Evolutionary conservation across 2,888 invertebrate species (phyloP).

Genomic region (Nipponacmea schrenckii): DNA sequence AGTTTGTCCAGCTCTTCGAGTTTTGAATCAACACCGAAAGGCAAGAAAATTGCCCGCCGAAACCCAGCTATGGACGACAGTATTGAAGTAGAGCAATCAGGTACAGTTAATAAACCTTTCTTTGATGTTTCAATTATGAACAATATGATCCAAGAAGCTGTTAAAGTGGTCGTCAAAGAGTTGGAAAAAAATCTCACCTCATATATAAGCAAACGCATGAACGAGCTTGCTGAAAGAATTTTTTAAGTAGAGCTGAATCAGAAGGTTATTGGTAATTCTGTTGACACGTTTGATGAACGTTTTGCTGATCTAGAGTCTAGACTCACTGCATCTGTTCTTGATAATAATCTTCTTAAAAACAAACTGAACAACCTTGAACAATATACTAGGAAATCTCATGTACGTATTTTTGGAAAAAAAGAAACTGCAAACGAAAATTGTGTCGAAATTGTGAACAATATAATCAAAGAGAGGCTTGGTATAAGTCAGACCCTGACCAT

Average conservation of each 20-base stretch:
- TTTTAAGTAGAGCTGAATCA: not conserved
- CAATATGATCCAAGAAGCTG: not conserved
- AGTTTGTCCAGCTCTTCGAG: not conserved
- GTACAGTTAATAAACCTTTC: not conserved
- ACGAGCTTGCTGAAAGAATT: not conserved
- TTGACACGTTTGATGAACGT: not conserved
- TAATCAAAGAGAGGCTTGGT: not conserved
- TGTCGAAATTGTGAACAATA: not conserved
- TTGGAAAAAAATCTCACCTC: not conserved
- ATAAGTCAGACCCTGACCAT: not conserved
- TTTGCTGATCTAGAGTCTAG: not conserved
- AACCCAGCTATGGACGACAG: not conserved
- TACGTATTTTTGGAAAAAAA: slow-evolving; percentile 1
- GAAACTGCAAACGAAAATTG: not conserved
- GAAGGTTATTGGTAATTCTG: not conserved
- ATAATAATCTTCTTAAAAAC: not conserved
- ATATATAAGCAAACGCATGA: not conserved
- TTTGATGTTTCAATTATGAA: not conserved
- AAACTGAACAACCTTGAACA: not conserved
- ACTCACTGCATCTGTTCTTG: not conserved
- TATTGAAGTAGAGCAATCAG: not conserved
- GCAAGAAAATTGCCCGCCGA: not conserved
- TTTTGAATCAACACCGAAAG: not conserved
- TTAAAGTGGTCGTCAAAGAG: not conserved
- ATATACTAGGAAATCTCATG: not conserved